These are phyloP conservation scores for Desmophyllum pertusum DNA, from an alignment of 92 coral and sea anemone species.

Conservation along the genomic window DNA sequence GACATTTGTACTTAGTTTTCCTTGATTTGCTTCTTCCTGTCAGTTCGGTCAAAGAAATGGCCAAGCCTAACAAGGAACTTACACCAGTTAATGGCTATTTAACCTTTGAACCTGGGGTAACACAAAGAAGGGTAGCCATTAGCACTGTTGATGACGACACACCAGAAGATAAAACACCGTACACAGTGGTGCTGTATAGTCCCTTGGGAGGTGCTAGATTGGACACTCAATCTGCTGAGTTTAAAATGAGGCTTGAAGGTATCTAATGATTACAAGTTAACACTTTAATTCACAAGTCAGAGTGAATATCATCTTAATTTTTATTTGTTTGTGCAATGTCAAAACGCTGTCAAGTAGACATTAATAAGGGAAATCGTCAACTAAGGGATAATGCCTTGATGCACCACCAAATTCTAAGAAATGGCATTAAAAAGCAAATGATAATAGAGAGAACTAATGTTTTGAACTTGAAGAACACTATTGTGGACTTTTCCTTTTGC, in stretches of 20 bases:
- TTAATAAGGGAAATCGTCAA: too few relatives aligned
- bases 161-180: constrained; percentile 75
- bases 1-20: too few relatives aligned
- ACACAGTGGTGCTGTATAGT: constrained; percentile 70
- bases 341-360: too few relatives aligned
- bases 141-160: constrained; percentile 67
- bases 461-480: too few relatives aligned
- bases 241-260: constrained; percentile 33
- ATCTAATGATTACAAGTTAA: background rate
- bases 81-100: constrained; percentile 87
- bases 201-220: constrained; percentile 89
- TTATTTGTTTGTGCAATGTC: too few relatives aligned
- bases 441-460: too few relatives aligned
- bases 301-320: background rate
- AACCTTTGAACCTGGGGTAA: constrained; percentile 59
- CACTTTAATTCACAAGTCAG: too few relatives aligned
- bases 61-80: constrained; percentile 51
- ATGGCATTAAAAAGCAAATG: too few relatives aligned
- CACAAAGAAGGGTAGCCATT: constrained; percentile 43
- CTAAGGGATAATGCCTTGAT: too few relatives aligned
- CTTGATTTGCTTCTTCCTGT: constrained; percentile 1
- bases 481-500: too few relatives aligned
- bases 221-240: constrained; percentile 6
- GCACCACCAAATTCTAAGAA: too few relatives aligned
- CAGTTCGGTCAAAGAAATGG: constrained; percentile 71